Base-by-base conservation (phyloP, 2,888 invertebrate species). In the Lycaena phlaeas region DNA sequence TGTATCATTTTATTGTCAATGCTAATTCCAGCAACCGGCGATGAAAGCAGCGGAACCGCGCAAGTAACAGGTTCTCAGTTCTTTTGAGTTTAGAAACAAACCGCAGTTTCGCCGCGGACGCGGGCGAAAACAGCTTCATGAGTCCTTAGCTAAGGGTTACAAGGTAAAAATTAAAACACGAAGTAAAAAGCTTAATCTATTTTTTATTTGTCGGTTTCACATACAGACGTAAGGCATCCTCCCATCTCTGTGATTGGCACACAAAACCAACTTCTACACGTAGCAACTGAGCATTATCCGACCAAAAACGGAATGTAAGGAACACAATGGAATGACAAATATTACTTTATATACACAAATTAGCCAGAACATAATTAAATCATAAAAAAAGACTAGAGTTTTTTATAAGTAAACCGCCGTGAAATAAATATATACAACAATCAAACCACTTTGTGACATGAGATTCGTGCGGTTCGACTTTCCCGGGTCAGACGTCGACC, bases 181-280 rank as follows among this genome's bases (percentile, higher is more conserved):
- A 47, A 44, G 51, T 70, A 66, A 74, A 81, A 84, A 82, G 84
- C 82, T 84, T 84, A 84, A 56, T 69, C 77, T 79, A 79, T 54
- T 59, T 65, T 79, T 84, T 84, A 84, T 82, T 84, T 84, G 84
- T 84, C 84, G 77, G 76, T 78, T 81, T 70, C 78, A 81, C 75
- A 64, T 81, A 81, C 78, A 75, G 63, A 77, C 72, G 68, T 82
- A 82, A 82, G 82, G 82, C 81, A 79, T 76, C 65, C 67, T 74
- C 65, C 71, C 69, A 66, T 63, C 72, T 68, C 70, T 60, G 59
- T 63, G 65, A 75, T 84, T 84, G 84, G 84, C 84, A 84, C 82
- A 78, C 79, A 66, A 66, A 68, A 70, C 77, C 78, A 62, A 60
- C 62, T 53, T 44, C 50, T 51, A 54, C 56, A 60, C 61, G 53